Percentiles rank a stretch among this genome's conserved stretches.
Conservation (phyloP, 2,113 vertebrate species). For the Furnarius figulus region DNA sequence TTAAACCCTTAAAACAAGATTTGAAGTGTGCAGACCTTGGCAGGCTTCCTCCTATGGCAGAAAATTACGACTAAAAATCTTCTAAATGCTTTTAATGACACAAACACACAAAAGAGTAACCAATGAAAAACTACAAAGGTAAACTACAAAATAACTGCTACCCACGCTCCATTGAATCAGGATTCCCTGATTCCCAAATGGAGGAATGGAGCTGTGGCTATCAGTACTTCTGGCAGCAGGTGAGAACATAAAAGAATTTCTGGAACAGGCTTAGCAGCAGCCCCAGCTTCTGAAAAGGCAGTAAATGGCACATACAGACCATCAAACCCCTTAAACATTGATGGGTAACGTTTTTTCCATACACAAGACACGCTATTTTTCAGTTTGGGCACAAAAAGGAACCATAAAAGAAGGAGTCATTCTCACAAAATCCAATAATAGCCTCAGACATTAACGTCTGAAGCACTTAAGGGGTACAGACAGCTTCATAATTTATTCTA, state of each 20-base stretch:
- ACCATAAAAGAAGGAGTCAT: neutral
- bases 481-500: slow-evolving; percentile 20
- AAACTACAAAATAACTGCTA: neutral
- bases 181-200: neutral
- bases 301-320: neutral
- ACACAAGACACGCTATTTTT: neutral
- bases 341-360: neutral
- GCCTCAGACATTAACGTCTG: neutral
- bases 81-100: neutral
- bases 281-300: neutral
- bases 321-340: neutral
- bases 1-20: slow-evolving; percentile 12
- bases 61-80: neutral
- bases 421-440: neutral
- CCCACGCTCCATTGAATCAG: fast-evolving
- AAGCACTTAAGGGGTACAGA: slow-evolving; percentile 7
- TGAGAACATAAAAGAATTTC: neutral
- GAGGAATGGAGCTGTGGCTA: neutral
- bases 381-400: neutral
- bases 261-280: neutral
- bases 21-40: neutral
- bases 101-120: neutral
- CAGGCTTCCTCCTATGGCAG: neutral
- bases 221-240: neutral
- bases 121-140: neutral